A percentile compares a stretch with the other conserved stretches of the same genome.
phyloP scores from a whole-genome alignment of 2,113 vertebrate genomes.

The Gymnogyps californianus region DNA sequence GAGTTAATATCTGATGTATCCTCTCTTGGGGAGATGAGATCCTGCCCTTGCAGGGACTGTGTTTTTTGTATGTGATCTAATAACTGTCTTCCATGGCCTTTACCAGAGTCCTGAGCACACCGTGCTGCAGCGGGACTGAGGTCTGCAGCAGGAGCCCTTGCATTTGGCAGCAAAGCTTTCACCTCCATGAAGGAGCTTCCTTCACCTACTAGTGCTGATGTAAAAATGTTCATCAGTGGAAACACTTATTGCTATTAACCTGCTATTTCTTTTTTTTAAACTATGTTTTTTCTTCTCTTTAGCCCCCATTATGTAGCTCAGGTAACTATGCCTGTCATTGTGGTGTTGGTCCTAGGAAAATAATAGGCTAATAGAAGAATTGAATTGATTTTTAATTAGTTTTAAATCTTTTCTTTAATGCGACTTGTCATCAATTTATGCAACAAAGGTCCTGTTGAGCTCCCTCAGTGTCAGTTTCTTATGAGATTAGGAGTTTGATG shows the following conservation, averaged over 20 bases:
- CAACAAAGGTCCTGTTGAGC: background rate
- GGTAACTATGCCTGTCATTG: background rate
- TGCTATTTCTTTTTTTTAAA: background rate
- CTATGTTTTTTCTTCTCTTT: background rate
- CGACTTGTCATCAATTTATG: background rate
- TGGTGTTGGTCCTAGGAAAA: background rate
- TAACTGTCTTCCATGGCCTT: background rate
- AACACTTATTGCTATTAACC: background rate
- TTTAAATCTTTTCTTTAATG: background rate
- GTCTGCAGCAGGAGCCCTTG: background rate
- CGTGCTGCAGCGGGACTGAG: fast-evolving
- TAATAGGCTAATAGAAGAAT: background rate
- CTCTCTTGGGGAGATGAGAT: constrained; percentile 44
- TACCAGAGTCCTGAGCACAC: background rate
- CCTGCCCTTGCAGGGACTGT: constrained; percentile 4
- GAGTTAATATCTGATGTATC: constrained; percentile 45
- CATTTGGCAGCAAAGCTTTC: background rate
- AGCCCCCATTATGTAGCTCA: background rate
- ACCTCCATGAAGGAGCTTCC: background rate
- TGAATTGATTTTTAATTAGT: background rate
- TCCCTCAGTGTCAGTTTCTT: background rate
- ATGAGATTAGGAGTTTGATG: background rate
- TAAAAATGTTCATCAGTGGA: background rate
- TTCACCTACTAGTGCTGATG: background rate
- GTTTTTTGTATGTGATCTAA: background rate